phyloP scores from a whole-genome alignment of 2,113 vertebrate genomes.

The Alouatta palliata region DNA sequence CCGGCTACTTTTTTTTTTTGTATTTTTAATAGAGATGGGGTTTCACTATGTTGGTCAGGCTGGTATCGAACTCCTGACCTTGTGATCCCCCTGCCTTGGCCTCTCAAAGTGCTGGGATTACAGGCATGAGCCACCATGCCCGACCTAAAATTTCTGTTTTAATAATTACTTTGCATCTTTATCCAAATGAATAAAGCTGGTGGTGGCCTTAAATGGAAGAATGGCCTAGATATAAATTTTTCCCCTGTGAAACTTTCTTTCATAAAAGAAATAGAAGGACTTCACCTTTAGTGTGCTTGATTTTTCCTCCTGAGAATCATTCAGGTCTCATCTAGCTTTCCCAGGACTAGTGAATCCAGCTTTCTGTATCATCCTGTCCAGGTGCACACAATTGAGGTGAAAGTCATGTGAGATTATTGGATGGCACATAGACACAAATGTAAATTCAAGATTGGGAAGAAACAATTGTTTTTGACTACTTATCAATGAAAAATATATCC shows the following conservation, averaged over 20 bases:
- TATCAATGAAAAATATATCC: constrained; percentile 19
- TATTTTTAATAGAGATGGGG: too few relatives aligned
- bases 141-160: neutral
- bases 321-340: neutral
- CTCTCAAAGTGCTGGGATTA: too few relatives aligned
- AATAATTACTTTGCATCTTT: neutral
- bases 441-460: neutral
- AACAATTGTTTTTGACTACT: neutral
- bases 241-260: neutral
- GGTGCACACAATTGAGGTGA: too few relatives aligned
- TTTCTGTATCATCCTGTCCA: neutral
- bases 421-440: neutral
- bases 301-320: neutral
- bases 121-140: too few relatives aligned
- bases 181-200: neutral
- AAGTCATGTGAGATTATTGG: neutral
- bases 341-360: neutral
- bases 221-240: neutral
- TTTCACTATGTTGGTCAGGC: too few relatives aligned
- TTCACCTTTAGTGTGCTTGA: neutral
- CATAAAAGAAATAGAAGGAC: neutral
- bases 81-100: too few relatives aligned
- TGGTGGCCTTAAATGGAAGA: neutral
- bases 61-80: too few relatives aligned
- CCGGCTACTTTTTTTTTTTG: too few relatives aligned